These are phyloP conservation scores for Amia ocellicauda DNA, from an alignment of 2,113 vertebrate species.

Conservation along the genomic window DNA sequence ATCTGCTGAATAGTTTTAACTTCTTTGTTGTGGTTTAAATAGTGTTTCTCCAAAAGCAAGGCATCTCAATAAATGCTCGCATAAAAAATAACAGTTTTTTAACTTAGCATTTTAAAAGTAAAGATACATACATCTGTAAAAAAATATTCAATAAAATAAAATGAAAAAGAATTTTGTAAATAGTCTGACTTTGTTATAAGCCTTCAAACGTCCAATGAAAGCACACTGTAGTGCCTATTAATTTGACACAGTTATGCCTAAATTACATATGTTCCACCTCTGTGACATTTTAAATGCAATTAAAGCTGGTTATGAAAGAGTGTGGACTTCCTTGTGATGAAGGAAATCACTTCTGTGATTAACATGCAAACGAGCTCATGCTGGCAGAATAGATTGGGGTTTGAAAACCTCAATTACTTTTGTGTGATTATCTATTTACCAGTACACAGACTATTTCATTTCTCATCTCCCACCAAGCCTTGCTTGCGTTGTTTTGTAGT, in stretches of 20 bases:
- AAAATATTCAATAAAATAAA: conserved; percentile 40
- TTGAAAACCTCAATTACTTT: conserved; percentile 99
- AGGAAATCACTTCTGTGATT: conserved; percentile 97
- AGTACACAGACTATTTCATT: conserved; percentile 99
- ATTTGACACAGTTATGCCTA: conserved; percentile 98
- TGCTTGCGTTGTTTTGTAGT: conserved; percentile 70
- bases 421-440: conserved; percentile 99
- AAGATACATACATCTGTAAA: not conserved
- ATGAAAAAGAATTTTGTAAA: conserved; percentile 61
- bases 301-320: conserved; percentile 98
- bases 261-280: conserved; percentile 98
- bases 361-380: conserved; percentile 99
- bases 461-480: conserved; percentile 85
- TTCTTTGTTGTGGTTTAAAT: too few relatives aligned
- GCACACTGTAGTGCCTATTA: conserved; percentile 75
- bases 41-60: too few relatives aligned
- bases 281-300: conserved; percentile 99
- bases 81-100: too few relatives aligned
- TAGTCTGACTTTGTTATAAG: conserved; percentile 57
- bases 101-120: too few relatives aligned
- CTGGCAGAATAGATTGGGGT: conserved; percentile 99
- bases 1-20: too few relatives aligned
- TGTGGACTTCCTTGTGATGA: conserved; percentile 93
- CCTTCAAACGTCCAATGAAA: conserved; percentile 58
- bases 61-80: too few relatives aligned